Evolutionary conservation across 2,113 vertebrate species (phyloP).

Genomic region (Galeopterus variegatus): DNA sequence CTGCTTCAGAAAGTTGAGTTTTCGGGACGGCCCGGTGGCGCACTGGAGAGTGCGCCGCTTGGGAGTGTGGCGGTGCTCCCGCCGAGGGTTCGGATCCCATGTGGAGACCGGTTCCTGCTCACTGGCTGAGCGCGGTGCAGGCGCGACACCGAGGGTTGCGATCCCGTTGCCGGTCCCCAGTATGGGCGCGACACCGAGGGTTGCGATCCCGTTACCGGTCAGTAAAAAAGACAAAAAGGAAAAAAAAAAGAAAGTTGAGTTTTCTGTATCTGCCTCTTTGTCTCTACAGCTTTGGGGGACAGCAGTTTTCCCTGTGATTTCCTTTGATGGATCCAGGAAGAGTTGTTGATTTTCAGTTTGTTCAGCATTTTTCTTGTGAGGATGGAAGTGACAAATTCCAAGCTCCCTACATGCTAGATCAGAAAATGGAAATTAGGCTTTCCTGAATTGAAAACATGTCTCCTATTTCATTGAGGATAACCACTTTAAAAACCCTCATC

Average conservation of each 20-base stretch:
- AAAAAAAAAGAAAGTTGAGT: constrained; percentile 14
- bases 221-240: too few species aligned
- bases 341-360: constrained; percentile 57
- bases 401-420: background rate
- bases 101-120: too few species aligned
- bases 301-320: constrained; percentile 19
- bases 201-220: too few species aligned
- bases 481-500: constrained; percentile 10
- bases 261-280: background rate
- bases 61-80: too few species aligned
- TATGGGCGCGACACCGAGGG: too few species aligned
- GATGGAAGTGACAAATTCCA: background rate
- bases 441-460: constrained; percentile 15
- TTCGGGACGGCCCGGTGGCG: too few species aligned
- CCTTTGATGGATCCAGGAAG: background rate
- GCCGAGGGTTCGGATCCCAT: too few species aligned
- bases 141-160: too few species aligned
- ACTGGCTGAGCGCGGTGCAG: too few species aligned
- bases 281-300: background rate
- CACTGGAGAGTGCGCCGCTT: too few species aligned
- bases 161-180: too few species aligned
- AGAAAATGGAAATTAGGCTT: constrained; percentile 39
- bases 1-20: constrained; percentile 33
- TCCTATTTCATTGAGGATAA: background rate
- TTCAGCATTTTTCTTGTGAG: background rate